phyloP scores from a whole-genome alignment of 1,140 invertebrate genomes.

The Diploscapter pachys region DNA sequence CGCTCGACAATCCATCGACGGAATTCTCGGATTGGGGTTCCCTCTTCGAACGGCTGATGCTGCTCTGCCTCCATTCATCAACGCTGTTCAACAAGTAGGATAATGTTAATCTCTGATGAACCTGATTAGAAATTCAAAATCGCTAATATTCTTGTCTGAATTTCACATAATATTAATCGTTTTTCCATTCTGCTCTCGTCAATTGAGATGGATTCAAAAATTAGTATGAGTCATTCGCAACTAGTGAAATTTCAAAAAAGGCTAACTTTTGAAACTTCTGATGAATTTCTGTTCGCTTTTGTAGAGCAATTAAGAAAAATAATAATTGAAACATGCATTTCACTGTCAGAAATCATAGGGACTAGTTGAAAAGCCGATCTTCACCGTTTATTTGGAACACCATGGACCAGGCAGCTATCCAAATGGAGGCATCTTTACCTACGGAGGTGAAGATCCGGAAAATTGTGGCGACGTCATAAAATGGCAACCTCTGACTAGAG shows the following conservation, averaged over 20 bases:
- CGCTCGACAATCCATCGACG: slow-evolving; percentile 26
- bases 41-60: slow-evolving; percentile 13
- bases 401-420: slow-evolving; percentile 1
- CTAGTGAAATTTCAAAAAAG: too few species aligned
- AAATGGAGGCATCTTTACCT: slow-evolving; percentile 34
- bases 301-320: not conserved
- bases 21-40: slow-evolving; percentile 40
- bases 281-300: too few species aligned
- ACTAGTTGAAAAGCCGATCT: slow-evolving; percentile 29
- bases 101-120: too few species aligned
- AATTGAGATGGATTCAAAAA: too few species aligned
- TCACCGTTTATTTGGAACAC: slow-evolving; percentile 33
- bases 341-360: not conserved
- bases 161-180: too few species aligned
- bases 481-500: slow-evolving; percentile 19
- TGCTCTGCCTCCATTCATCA: slow-evolving; percentile 29
- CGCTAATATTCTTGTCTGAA: too few species aligned
- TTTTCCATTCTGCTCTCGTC: too few species aligned
- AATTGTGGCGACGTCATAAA: slow-evolving; percentile 29
- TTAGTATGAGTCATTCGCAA: too few species aligned
- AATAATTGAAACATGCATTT: not conserved
- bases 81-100: slow-evolving; percentile 28
- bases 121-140: too few species aligned
- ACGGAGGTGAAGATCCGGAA: slow-evolving; percentile 27
- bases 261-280: too few species aligned